Conservation (phyloP, 2,113 vertebrate genomes). For the Rallus limicola region DNA sequence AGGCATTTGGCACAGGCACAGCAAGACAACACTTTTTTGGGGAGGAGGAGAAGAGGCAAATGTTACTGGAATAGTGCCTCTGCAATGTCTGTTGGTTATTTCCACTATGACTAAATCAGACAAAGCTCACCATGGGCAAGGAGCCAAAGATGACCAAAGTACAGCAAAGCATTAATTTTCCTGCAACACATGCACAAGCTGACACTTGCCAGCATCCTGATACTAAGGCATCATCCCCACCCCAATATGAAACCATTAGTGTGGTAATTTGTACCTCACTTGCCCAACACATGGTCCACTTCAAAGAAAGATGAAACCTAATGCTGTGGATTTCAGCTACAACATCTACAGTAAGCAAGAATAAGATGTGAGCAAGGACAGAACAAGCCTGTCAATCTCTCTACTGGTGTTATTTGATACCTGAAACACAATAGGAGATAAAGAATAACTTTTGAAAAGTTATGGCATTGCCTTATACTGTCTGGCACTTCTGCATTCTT, state of each 20-base stretch:
- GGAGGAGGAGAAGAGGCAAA: neutral
- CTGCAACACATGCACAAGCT: neutral
- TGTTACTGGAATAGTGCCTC: neutral
- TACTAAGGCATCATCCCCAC: neutral
- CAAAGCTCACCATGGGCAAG: neutral
- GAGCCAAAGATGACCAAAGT: neutral
- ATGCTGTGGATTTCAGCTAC: neutral
- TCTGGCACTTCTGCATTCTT: constrained; percentile 13
- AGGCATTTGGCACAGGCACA: neutral
- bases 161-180: neutral
- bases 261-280: neutral
- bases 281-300: neutral
- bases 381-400: neutral
- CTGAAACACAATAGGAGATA: neutral
- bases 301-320: neutral
- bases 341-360: neutral
- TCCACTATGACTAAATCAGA: neutral
- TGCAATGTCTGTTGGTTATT: neutral
- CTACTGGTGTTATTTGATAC: neutral
- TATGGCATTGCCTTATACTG: neutral
- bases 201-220: neutral
- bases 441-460: neutral
- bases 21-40: neutral
- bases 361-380: neutral
- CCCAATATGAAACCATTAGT: neutral